Base-by-base conservation (phyloP, 2,113 vertebrate species). In the Cyprinodon variegatus region DNA sequence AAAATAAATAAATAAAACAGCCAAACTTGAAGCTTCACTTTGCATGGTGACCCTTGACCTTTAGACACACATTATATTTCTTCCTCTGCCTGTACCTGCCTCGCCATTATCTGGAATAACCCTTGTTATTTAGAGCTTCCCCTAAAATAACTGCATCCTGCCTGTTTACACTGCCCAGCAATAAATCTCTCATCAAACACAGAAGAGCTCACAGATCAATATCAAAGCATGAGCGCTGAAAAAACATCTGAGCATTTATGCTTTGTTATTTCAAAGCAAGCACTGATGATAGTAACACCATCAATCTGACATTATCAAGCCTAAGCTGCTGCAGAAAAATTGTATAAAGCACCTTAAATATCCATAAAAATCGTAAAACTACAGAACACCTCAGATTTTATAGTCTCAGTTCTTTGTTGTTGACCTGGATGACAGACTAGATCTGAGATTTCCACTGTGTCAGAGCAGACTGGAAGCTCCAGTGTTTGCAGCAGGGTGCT, bases 61-160 rank as follows among this genome's bases (percentile, higher is more conserved):
- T 15, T 29, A 0, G 61, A n/a, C 43, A 37, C n/a, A 68, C 36
- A 20, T 68, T 82, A 73, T 29, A 63, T 46, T 48, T 37, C 41
- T 0, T 0, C 22, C 7, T 75, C 74, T 11, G 29, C 11, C 64
- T 41, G 7, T 22, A 11, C 38, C 65, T 50, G 79, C 69, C 81
- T 81, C 66, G 41, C 61, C 1, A 66, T 78, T 82, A 53, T 15
- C 65, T 5, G 74, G 73, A 77, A 79, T 46, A 73, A 67, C 86
- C 75, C 75, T 83, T 67, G 81, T 86, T 91, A 87, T 90, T 87
- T 87, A 86, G 87, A 86, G 86, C 86, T 81, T 81, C 72, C 82
- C 87, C 83, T 78, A 57, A 84, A 82, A 90, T 78, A 84, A 84
- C 77, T 87, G 60, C 83, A 82, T 82, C 82, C 77, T 67, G 82